A percentile compares a stretch with the other conserved stretches of the same genome.
Evolutionary conservation across 2,113 vertebrate genomes (phyloP).

Genomic region (Burhinus bistriatus): DNA sequence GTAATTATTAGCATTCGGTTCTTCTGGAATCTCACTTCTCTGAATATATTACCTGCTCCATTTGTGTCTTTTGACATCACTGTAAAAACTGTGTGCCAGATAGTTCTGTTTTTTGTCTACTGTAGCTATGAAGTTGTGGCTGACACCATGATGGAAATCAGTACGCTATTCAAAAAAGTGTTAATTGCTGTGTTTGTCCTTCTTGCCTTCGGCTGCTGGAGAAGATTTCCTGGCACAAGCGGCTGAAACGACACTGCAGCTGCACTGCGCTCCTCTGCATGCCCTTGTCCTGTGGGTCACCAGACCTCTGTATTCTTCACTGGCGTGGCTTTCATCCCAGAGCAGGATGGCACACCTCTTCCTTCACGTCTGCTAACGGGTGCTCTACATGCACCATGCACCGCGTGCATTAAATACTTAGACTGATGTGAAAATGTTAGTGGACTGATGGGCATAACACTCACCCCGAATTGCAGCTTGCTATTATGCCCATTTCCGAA

Average conservation of each 20-base stretch:
- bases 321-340: rapidly evolving
- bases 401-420: rapidly evolving
- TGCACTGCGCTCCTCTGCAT: background rate
- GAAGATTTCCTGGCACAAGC: background rate
- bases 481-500: no score
- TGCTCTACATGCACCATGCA: rapidly evolving
- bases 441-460: rapidly evolving
- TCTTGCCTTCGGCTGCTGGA: background rate
- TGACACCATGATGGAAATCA: background rate
- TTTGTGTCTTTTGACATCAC: background rate
- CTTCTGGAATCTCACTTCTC: background rate
- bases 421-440: background rate
- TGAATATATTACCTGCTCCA: background rate
- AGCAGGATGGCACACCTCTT: background rate
- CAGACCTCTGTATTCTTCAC: rapidly evolving
- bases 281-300: background rate
- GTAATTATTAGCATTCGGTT: background rate
- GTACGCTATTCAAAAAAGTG: background rate
- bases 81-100: background rate
- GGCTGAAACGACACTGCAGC: rapidly evolving
- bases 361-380: background rate
- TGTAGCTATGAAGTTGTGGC: background rate
- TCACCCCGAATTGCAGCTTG: background rate
- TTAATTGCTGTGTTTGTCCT: background rate
- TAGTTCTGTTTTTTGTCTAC: background rate